Percentiles rank a stretch among this genome's conserved stretches.
Evolutionary conservation across 37 sponge, comb jelly and placozoan species (phyloP).

Genomic region (Petrosia ficiformis): DNA sequence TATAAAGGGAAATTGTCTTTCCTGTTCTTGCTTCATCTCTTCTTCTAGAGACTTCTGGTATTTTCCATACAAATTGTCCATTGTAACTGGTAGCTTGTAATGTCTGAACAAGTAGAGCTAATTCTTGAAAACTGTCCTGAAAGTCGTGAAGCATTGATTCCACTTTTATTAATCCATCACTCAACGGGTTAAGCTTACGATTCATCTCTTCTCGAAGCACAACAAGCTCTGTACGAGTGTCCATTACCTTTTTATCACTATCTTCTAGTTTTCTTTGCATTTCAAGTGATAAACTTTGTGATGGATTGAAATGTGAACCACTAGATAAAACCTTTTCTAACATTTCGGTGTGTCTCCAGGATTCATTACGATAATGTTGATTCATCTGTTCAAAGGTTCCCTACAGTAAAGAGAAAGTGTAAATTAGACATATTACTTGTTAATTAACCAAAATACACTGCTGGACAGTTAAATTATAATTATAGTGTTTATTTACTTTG

Average conservation of each 20-base stretch:
- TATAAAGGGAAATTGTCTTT: constrained; percentile 71
- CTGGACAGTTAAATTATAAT: too few species aligned
- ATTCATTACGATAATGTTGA: too few species aligned
- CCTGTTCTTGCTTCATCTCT: constrained; percentile 68
- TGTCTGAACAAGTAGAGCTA: constrained; percentile 59
- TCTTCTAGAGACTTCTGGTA: constrained; percentile 59
- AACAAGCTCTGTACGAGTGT: neutral
- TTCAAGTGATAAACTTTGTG: too few species aligned
- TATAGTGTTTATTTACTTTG: too few species aligned
- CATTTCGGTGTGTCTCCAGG: too few species aligned
- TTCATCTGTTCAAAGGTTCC: too few species aligned
- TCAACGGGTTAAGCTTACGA: constrained; percentile 16
- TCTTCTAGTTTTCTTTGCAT: neutral
- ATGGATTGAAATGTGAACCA: neutral
- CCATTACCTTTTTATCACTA: neutral
- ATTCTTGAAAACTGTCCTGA: constrained; percentile 56
- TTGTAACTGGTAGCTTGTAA: constrained; percentile 72
- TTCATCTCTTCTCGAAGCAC: neutral
- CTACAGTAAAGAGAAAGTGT: too few species aligned
- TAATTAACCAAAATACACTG: too few species aligned
- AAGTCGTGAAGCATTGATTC: constrained; percentile 38
- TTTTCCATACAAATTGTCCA: constrained; percentile 75
- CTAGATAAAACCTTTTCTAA: too few species aligned
- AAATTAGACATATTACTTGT: too few species aligned
- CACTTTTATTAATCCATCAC: constrained; percentile 27